These are phyloP conservation scores for Heliconius himera DNA, from an alignment of 1,140 invertebrate genomes.

Conservation along the genomic window DNA sequence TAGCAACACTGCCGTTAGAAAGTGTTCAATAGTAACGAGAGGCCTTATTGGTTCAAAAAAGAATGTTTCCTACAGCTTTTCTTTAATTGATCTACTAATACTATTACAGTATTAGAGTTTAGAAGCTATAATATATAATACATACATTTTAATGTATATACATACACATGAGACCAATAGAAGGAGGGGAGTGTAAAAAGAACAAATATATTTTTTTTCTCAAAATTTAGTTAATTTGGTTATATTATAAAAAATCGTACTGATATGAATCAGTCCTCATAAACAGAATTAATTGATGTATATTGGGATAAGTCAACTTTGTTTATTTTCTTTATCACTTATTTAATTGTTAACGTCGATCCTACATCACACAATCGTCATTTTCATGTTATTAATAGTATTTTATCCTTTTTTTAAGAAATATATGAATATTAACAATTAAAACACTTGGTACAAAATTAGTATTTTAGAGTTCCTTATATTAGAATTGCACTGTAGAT, in stretches of 20 bases:
- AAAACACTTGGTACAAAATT: not conserved
- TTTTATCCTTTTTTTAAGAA: not conserved
- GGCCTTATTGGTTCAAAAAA: slow-evolving; percentile 34
- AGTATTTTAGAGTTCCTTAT: not conserved
- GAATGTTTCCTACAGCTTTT: not conserved
- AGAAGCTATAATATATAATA: not conserved
- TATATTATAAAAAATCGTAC: not conserved
- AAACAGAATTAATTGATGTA: not conserved
- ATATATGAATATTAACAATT: not conserved
- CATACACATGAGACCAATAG: slow-evolving; percentile 2
- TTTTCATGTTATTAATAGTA: not conserved
- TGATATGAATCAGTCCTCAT: not conserved
- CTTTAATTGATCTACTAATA: slow-evolving; percentile 18
- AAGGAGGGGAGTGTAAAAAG: not conserved
- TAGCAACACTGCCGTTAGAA: slow-evolving; percentile 39
- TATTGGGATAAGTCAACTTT: not conserved
- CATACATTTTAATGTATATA: too few species aligned
- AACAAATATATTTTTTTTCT: not conserved
- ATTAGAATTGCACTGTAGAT: slow-evolving; percentile 3
- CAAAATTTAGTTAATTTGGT: not conserved
- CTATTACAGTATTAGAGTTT: slow-evolving; percentile 22
- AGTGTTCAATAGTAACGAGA: slow-evolving; percentile 34
- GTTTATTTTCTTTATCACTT: too few species aligned
- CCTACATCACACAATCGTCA: not conserved
- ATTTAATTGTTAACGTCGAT: too few species aligned